Evolutionary conservation across 1,140 invertebrate genomes (phyloP).

Genomic region (Drosophila ambigua): DNA sequence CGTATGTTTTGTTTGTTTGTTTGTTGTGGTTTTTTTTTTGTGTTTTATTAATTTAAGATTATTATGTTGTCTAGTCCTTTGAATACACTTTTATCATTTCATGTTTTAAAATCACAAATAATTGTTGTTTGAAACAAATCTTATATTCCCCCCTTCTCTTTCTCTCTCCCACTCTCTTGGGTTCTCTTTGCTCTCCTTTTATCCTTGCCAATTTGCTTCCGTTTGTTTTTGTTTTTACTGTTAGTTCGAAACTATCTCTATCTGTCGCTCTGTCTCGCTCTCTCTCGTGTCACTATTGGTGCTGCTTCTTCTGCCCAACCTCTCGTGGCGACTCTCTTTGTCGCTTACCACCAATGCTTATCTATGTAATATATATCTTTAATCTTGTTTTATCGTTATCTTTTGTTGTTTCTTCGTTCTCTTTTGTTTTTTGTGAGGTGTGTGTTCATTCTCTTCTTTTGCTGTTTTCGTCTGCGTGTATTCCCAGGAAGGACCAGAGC

Average conservation of each 20-base stretch:
- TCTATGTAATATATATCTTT: too few relatives aligned
- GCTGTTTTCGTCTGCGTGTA: conserved; percentile 25
- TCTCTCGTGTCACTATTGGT: conserved; percentile 1
- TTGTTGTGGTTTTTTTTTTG: conserved; percentile 55
- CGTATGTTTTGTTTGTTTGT: conserved; percentile 28
- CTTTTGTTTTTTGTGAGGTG: neutral
- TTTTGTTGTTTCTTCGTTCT: too few relatives aligned
- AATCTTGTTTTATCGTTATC: too few relatives aligned
- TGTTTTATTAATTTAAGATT: conserved; percentile 68
- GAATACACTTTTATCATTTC: conserved; percentile 70
- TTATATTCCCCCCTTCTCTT: conserved; percentile 25
- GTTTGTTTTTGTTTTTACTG: neutral
- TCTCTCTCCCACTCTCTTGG: conserved; percentile 18
- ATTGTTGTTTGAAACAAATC: conserved; percentile 80
- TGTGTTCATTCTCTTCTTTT: neutral
- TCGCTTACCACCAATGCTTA: too few relatives aligned
- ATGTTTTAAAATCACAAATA: conserved; percentile 80
- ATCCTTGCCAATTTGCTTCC: conserved; percentile 7
- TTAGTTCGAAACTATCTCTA: neutral
- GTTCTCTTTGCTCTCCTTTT: conserved; percentile 23
- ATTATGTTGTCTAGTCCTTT: conserved; percentile 68
- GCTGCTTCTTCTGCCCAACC: too few relatives aligned
- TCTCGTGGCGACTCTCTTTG: too few relatives aligned
- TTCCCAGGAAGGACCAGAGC: conserved; percentile 5
- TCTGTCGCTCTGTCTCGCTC: conserved; percentile 5